phyloP scores from a whole-genome alignment of 1,140 invertebrate species.

The Drosophila nannoptera region DNA sequence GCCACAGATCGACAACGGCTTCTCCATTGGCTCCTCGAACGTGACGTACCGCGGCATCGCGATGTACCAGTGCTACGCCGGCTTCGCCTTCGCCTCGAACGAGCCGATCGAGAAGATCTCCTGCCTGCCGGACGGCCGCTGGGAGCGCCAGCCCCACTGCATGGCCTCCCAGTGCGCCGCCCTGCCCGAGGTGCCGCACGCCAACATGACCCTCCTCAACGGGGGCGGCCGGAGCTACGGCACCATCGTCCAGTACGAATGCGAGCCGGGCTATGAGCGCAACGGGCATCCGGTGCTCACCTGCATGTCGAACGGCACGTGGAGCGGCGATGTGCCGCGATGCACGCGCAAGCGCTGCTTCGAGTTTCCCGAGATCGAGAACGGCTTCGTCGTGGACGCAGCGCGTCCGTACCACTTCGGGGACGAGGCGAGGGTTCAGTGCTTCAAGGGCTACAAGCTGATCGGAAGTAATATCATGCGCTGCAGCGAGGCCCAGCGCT shows the following conservation, averaged over 20 bases:
- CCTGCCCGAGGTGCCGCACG: slow-evolving; percentile 91
- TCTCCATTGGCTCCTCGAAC: slow-evolving; percentile 96
- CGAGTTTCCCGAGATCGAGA: slow-evolving; percentile 89
- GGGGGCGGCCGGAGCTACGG: slow-evolving; percentile 96
- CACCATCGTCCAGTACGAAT: slow-evolving; percentile 96
- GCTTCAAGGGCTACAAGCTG: slow-evolving; percentile 92
- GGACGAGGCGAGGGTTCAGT: slow-evolving; percentile 95
- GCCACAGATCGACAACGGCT: slow-evolving; percentile 98
- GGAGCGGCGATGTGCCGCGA: slow-evolving; percentile 94
- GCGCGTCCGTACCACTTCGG: slow-evolving; percentile 89
- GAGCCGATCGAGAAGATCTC: slow-evolving; percentile 93
- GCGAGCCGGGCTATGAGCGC: slow-evolving; percentile 94
- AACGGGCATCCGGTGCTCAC: slow-evolving; percentile 93
- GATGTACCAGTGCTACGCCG: slow-evolving; percentile 97
- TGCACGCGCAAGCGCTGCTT: slow-evolving; percentile 92
- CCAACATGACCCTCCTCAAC: slow-evolving; percentile 93
- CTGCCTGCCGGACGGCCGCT: slow-evolving; percentile 91
- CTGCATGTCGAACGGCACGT: slow-evolving; percentile 97
- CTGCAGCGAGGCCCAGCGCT: slow-evolving; percentile 91
- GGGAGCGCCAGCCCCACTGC: slow-evolving; percentile 94
- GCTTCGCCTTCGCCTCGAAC: slow-evolving; percentile 94
- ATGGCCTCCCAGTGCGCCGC: slow-evolving; percentile 95
- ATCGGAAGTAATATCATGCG: slow-evolving; percentile 92
- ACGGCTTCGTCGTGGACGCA: slow-evolving; percentile 90
- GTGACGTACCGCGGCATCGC: slow-evolving; percentile 95